Evolutionary conservation across 2,888 invertebrate genomes (phyloP), one percentile per base, ranked within the genome.

Genomic region (Meliscaeva auricollis): DNA sequence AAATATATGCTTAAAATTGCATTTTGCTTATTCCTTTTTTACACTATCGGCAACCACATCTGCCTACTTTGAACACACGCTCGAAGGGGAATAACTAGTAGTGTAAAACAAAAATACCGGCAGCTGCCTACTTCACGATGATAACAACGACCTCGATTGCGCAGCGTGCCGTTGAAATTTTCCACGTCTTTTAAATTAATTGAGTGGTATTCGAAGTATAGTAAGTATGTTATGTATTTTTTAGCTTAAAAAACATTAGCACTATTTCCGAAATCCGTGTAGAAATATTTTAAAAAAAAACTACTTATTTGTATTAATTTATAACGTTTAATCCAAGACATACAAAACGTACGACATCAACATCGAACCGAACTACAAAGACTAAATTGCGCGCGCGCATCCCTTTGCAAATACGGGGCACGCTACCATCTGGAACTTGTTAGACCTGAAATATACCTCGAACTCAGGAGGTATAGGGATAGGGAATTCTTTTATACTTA

Each of bases 401-500:
- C 85, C 81, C 85, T 81, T 85, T 85, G 85, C 85, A 76, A 85
- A 85, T 81, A 73, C 72, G 75, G 60, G 70, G 72, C 72, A 76
- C 54, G 85, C 81, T 81, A 75, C 76, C 81, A 81, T 76, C 81
- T 81, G 81, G 76, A 85, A 85, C 85, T 85, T 66, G 85, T 85
- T 85, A 85, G 85, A 85, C 85, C 81, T 81, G 85, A 81, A 84
- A 72, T 72, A 64, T 80, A 72, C 60, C 32, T 80, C 75, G 8
- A 8, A 48, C 8, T 35, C 32, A 30, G n/a, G 30, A 20, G 48
- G 3, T n/a, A n/a, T n/a, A 50, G 46, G 68, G 35, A 76, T 68
- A 81, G 72, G 76, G 80, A 76, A 75, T 68, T 68, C 41, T 68
- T 62, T 35, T 68, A 38, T 30, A 60, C 20, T 66, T 75, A 60